Base-by-base conservation (phyloP, 2,797 vertebrate genomes). In the Crax fasciolata region DNA sequence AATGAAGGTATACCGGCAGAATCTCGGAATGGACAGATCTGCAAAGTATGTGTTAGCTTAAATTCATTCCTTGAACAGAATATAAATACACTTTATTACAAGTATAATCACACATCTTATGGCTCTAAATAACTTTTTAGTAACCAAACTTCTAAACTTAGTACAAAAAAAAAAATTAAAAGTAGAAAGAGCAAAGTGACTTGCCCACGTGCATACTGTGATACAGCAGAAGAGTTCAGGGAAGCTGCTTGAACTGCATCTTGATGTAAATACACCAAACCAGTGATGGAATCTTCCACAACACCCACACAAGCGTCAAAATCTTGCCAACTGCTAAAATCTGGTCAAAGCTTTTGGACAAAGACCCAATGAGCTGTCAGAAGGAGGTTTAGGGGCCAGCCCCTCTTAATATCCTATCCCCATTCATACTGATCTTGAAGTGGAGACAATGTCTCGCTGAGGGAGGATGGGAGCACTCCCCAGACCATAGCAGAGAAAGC, bases 381-480 rank as follows among this genome's bases (percentile, higher is more conserved):
- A 72, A 17, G 8, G 25, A 28, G 68, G 10, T 58, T 65, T 16
- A 24, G 35, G 20, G 43, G 24, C 17, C 43, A 78, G 15, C 5
- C 27, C 13, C 15, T 59, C 9, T 13, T 88, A 17, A 32, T 52
- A 11, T 4, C 28, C 38, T 27, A 11, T 77, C 84, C 30, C 19
- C 16, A 73, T 7, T 66, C 7, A 5, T 8, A 20, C 15, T 39
- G 41, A 35, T 62, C 20, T 62, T 52, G 32, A 86, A 75, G 18
- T 58, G 11, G 9, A 78, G 27, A 46, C 0, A 0, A 11, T n/a
- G 39, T 41, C 16, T 79, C 0, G 0, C 14, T 49, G 10, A 2
- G 11, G 11, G 4, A 79, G 6, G 24, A 49, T 14, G 46, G 35
- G 35, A 79, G 52, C 20, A 71, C 74, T 89, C 61, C 30, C 68